These are phyloP conservation scores for Nyctibius bracteatus DNA, from an alignment of 2,113 vertebrate species.

Conservation along the genomic window DNA sequence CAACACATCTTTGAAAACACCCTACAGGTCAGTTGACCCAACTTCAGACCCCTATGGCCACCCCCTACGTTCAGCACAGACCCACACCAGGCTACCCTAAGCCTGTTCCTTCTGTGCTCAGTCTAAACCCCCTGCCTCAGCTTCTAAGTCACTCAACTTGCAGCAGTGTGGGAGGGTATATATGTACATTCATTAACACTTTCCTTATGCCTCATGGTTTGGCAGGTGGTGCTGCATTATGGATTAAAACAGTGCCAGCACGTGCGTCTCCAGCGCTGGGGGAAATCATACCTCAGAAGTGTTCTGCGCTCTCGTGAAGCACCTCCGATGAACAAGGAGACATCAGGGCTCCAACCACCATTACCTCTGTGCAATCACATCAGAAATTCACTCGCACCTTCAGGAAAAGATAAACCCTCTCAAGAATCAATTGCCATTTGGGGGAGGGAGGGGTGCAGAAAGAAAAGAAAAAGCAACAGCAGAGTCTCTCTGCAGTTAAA, in stretches of 20 bases:
- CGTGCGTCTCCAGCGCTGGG: neutral
- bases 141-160: conserved; percentile 10
- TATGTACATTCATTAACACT: conserved; percentile 47
- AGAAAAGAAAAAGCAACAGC: neutral
- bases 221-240: conserved; percentile 50
- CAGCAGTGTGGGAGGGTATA: neutral
- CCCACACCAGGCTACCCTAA: neutral
- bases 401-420: neutral
- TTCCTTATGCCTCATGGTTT: conserved; percentile 41
- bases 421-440: neutral
- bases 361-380: neutral
- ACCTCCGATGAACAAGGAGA: neutral
- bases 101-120: neutral
- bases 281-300: conserved; percentile 9
- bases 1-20: neutral
- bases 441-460: too few species aligned
- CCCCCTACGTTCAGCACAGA: neutral
- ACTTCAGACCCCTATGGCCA: neutral
- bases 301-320: neutral
- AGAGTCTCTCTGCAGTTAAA: neutral
- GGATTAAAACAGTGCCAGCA: conserved; percentile 44
- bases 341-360: neutral
- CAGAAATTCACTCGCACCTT: conserved; percentile 5
- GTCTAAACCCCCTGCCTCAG: neutral
- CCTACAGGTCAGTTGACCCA: neutral